Conservation (phyloP, 2,113 vertebrate species). For the Propithecus coquereli region DNA sequence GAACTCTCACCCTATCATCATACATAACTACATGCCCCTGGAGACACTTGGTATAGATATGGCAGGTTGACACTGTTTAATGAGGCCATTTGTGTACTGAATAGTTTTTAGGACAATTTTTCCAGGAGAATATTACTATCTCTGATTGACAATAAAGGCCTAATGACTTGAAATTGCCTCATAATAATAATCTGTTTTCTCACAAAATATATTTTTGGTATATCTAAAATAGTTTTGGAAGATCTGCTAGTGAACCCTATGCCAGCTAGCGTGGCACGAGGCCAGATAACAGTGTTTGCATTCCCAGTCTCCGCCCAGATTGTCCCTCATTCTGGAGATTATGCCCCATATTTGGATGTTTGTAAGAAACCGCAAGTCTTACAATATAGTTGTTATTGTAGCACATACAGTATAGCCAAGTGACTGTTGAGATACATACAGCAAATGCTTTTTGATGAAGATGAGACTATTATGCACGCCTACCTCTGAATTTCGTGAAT, state of each 20-base stretch:
- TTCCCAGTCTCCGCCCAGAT: background rate
- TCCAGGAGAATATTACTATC: background rate
- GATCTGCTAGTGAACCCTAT: background rate
- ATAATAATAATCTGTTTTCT: background rate
- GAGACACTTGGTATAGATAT: background rate
- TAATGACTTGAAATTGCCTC: background rate
- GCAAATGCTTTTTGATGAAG: background rate
- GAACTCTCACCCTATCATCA: background rate
- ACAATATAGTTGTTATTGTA: background rate
- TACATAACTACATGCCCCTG: background rate
- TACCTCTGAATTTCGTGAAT: slow-evolving; percentile 12
- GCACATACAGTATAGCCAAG: background rate
- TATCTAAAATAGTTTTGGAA: slow-evolving; percentile 35
- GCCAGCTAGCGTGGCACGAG: background rate
- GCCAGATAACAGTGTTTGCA: background rate
- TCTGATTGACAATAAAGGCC: slow-evolving; percentile 29
- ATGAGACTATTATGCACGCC: background rate
- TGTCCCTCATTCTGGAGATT: background rate
- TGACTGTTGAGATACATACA: background rate
- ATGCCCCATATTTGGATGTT: background rate
- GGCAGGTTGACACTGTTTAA: background rate
- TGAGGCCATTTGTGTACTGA: slow-evolving; percentile 19
- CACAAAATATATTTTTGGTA: slow-evolving; percentile 1
- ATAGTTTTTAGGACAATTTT: background rate
- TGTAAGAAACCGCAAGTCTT: background rate